phyloP scores from a whole-genome alignment of 2,113 vertebrate genomes.

The Pseudorhombus dupliciocellatus region DNA sequence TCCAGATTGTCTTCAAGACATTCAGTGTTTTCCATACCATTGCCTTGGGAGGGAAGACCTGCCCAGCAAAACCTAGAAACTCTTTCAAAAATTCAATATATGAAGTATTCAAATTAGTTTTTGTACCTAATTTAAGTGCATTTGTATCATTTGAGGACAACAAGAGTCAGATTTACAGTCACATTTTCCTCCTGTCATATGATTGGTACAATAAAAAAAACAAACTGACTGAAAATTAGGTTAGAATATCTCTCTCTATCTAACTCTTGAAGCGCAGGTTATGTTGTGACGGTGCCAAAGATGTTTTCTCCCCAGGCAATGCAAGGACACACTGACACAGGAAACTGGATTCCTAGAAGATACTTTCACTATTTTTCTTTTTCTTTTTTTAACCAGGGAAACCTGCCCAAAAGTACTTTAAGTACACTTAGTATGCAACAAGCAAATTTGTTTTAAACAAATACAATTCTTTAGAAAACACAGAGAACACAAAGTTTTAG shows the following conservation, averaged over 20 bases:
- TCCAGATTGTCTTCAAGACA: slow-evolving; percentile 43
- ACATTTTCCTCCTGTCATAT: neutral
- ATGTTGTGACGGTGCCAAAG: neutral
- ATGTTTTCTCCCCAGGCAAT: neutral
- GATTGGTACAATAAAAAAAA: neutral
- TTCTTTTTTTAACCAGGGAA: slow-evolving; percentile 40
- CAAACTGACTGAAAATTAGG: neutral
- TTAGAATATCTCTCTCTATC: neutral
- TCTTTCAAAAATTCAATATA: neutral
- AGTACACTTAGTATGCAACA: slow-evolving; percentile 78
- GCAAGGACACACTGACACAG: slow-evolving; percentile 9
- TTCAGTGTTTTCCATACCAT: neutral
- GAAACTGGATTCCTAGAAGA: slow-evolving; percentile 29
- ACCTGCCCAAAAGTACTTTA: slow-evolving; percentile 75
- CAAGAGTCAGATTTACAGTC: neutral
- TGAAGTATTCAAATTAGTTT: neutral
- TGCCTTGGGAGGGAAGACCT: neutral
- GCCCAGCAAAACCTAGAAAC: neutral
- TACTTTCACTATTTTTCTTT: neutral
- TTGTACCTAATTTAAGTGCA: neutral
- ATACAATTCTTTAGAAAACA: slow-evolving; percentile 54
- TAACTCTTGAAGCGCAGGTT: neutral
- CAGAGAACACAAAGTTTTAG: slow-evolving; percentile 56
- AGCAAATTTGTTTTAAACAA: slow-evolving; percentile 66
- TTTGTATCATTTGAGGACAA: neutral